Percentiles rank a stretch among this genome's conserved stretches.
Conservation (phyloP, 2,888 invertebrate genomes). For the Gastrophysa polygoni region DNA sequence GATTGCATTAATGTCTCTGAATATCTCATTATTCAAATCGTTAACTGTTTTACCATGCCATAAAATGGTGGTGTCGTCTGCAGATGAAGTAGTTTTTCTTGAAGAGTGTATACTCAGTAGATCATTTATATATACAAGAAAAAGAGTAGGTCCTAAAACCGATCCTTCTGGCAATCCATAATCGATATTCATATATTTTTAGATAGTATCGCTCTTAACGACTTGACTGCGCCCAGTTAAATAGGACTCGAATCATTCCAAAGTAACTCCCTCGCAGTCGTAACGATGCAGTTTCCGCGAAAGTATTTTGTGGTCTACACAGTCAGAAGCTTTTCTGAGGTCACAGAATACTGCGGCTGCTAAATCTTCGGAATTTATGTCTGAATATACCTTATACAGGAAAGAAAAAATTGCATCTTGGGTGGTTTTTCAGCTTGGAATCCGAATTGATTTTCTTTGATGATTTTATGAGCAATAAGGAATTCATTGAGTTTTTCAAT, state of each 20-base stretch:
- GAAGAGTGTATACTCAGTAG: too few species aligned
- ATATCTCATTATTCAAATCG: neutral
- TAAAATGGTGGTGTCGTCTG: neutral
- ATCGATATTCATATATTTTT: too few species aligned
- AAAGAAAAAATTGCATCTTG: conserved; percentile 5
- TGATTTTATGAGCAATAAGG: neutral
- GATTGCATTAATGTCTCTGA: neutral
- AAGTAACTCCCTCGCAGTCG: neutral
- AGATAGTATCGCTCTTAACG: neutral
- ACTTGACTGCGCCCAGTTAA: neutral
- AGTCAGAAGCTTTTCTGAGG: neutral
- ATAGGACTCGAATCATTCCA: conserved; percentile 1
- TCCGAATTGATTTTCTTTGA: neutral
- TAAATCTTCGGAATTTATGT: neutral
- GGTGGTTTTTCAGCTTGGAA: neutral
- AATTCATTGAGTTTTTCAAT: neutral
- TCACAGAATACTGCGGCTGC: conserved; percentile 2
- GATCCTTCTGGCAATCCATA: too few species aligned
- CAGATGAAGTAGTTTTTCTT: neutral
- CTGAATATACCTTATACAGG: conserved; percentile 2
- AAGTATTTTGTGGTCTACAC: conserved; percentile 1
- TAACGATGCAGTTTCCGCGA: neutral
- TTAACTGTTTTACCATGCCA: neutral
- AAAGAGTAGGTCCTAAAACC: too few species aligned
- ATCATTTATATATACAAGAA: too few species aligned